Conservation (phyloP, 2,888 invertebrate species). For the Metallyticus violacea region DNA sequence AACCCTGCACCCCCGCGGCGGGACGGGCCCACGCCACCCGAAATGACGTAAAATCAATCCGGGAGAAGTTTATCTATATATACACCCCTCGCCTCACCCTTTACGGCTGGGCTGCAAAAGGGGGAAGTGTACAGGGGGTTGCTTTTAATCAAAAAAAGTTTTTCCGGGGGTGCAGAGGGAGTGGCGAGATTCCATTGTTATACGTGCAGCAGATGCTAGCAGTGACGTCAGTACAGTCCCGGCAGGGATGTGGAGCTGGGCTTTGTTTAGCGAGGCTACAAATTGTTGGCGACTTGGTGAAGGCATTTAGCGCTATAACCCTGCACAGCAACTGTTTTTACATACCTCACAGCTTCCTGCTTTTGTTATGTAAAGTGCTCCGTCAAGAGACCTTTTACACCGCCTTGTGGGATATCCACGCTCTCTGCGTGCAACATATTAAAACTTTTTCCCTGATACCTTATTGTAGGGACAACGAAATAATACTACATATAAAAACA, state of each 20-base stretch:
- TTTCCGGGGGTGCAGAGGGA: background rate
- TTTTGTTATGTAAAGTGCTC: background rate
- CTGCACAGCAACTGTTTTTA: background rate
- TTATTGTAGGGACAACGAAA: too few species aligned
- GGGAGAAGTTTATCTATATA: background rate
- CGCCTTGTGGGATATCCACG: background rate
- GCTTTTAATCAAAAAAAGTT: conserved; percentile 17
- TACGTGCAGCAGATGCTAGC: conserved; percentile 8
- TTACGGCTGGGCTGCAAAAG: background rate
- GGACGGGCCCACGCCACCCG: background rate
- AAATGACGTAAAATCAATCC: conserved; percentile 16
- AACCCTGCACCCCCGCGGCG: background rate
- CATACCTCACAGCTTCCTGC: background rate
- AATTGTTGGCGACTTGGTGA: background rate
- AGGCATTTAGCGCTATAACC: background rate
- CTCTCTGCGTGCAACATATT: too few species aligned
- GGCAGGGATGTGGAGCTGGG: too few species aligned
- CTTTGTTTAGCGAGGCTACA: background rate
- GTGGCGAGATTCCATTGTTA: conserved; percentile 16
- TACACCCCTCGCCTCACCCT: background rate
- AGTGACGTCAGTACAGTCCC: conserved; percentile 5
- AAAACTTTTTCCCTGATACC: too few species aligned
- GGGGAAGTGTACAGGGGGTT: conserved; percentile 6
- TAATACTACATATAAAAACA: too few species aligned
- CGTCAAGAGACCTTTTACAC: background rate